Conservation (phyloP, 2,888 invertebrate species). For the Anthophora plumipes region DNA sequence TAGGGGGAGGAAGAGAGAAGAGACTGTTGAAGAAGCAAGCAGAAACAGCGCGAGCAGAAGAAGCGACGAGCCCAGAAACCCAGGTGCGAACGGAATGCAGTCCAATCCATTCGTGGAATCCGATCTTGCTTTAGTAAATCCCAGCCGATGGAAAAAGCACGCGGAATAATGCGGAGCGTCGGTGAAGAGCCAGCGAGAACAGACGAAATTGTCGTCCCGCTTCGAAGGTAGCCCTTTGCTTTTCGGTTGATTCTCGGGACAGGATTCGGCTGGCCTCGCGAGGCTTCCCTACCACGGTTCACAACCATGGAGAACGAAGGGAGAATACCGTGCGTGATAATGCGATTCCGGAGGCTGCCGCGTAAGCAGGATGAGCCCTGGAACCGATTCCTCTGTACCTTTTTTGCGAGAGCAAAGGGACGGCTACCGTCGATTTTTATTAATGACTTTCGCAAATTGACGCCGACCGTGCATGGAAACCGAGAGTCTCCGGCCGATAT, state of each 20-base stretch:
- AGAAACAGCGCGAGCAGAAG: conserved; percentile 71
- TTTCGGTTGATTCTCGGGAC: conserved; percentile 63
- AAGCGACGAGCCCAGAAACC: conserved; percentile 74
- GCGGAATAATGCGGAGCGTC: conserved; percentile 78
- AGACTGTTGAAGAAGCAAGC: conserved; percentile 69
- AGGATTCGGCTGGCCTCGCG: background rate
- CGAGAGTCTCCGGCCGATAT: background rate
- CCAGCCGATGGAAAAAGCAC: conserved; percentile 79
- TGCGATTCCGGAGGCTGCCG: conserved; percentile 56
- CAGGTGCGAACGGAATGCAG: conserved; percentile 84
- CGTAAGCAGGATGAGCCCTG: conserved; percentile 42
- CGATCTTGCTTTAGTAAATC: conserved; percentile 81
- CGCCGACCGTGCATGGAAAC: background rate
- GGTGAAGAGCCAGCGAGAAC: conserved; percentile 56
- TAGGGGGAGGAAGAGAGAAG: conserved; percentile 25
- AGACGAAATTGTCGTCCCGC: conserved; percentile 71
- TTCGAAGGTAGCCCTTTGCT: conserved; percentile 44
- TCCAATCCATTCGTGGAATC: conserved; percentile 84
- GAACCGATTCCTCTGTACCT: background rate
- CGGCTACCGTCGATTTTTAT: conserved; percentile 37
- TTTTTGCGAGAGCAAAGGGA: conserved; percentile 31
- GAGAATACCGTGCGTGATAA: conserved; percentile 48
- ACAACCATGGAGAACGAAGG: conserved; percentile 1
- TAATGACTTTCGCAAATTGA: conserved; percentile 39
- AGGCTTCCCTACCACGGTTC: too few species aligned